These are phyloP conservation scores for Physella acuta DNA, from an alignment of 1,140 invertebrate species.

Conservation along the genomic window DNA sequence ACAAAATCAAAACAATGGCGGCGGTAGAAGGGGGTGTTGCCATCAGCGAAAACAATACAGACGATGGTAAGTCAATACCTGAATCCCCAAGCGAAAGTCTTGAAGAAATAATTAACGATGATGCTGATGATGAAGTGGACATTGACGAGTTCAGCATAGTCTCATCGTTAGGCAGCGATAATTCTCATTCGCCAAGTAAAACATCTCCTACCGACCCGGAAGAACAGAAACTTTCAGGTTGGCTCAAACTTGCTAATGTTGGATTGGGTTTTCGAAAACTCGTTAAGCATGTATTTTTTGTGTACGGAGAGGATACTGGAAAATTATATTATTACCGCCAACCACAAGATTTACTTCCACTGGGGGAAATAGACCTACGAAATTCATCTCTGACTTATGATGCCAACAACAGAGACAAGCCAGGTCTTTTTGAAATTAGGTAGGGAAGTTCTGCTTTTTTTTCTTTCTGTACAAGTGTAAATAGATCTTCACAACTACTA, in stretches of 20 bases:
- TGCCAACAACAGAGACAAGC: conserved; percentile 15
- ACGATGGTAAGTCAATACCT: background rate
- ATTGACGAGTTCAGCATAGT: conserved; percentile 4
- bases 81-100: conserved; percentile 12
- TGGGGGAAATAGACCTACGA: conserved; percentile 13
- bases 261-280: conserved; percentile 9
- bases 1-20: conserved; percentile 14
- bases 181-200: background rate
- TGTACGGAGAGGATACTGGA: conserved; percentile 15
- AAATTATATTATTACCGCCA: conserved; percentile 17
- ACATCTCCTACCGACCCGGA: background rate
- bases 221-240: conserved; percentile 13
- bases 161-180: background rate
- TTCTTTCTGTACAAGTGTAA: too few species aligned
- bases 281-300: conserved; percentile 7
- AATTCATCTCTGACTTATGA: conserved; percentile 14
- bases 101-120: conserved; percentile 4
- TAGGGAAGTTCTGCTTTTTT: too few species aligned
- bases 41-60: background rate
- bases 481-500: too few species aligned
- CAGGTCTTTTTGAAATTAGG: conserved; percentile 14
- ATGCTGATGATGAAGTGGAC: background rate
- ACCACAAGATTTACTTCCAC: conserved; percentile 9
- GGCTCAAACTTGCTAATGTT: conserved; percentile 1
- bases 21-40: background rate